Conservation (phyloP, 1,140 invertebrate species). For the Heterodera carotae region DNA sequence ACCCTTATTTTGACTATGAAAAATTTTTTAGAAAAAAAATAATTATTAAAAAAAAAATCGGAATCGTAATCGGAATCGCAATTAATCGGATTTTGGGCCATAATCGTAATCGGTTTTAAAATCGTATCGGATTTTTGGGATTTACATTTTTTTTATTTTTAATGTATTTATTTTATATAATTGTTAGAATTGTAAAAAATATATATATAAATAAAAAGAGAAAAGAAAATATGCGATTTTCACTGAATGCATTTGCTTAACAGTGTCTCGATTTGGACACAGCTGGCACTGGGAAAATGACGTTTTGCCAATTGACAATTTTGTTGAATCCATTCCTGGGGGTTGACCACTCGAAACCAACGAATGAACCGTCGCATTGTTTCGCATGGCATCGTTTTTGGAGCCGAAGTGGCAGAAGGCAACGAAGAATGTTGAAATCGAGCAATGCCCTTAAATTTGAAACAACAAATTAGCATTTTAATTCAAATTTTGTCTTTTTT, state of each 20-base stretch:
- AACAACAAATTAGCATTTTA: background rate
- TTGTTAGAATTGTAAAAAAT: too few species aligned
- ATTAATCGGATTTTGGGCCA: too few species aligned
- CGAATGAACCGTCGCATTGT: slow-evolving; percentile 16
- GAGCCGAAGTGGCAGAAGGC: background rate
- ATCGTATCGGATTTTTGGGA: too few species aligned
- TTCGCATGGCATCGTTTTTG: background rate
- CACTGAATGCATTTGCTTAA: slow-evolving; percentile 17
- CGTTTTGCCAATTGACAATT: slow-evolving; percentile 29
- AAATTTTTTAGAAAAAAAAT: too few species aligned
- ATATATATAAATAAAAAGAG: too few species aligned
- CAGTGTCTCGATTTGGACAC: slow-evolving; percentile 1
- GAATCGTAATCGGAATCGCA: too few species aligned
- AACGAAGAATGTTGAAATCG: background rate
- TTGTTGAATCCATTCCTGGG: slow-evolving; percentile 16
- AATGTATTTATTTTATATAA: too few species aligned
- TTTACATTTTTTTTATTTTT: too few species aligned
- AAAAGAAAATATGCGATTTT: background rate
- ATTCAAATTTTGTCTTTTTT: too few species aligned
- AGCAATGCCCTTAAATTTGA: background rate
- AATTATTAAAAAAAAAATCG: too few species aligned
- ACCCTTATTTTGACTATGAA: too few species aligned
- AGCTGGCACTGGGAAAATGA: slow-evolving; percentile 30
- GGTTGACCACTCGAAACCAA: slow-evolving; percentile 13
- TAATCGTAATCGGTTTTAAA: too few species aligned